Conservation (phyloP, 2,888 invertebrate species). For the Amphipoea oculea region DNA sequence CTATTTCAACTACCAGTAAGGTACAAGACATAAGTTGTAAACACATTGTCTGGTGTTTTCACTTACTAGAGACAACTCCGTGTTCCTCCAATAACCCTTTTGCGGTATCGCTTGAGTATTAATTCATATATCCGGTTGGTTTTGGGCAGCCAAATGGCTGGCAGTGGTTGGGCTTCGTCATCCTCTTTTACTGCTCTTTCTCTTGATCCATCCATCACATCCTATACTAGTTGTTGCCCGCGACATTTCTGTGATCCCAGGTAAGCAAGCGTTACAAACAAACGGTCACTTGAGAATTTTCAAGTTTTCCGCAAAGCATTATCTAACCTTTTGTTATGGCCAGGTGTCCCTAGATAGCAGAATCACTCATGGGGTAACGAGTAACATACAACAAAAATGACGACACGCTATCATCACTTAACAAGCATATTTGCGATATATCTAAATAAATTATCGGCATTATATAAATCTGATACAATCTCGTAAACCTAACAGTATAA, state of each 20-base stretch:
- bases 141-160: not conserved
- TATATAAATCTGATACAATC: constrained; percentile 39
- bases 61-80: not conserved
- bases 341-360: not conserved
- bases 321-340: not conserved
- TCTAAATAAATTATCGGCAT: constrained; percentile 23
- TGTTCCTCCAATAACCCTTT: not conserved
- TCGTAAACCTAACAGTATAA: constrained; percentile 2
- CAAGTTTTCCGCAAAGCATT: not conserved
- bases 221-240: no score
- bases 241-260: not conserved
- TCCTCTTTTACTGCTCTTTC: not conserved
- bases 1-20: not conserved
- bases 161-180: not conserved
- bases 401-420: constrained; percentile 16
- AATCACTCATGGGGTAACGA: not conserved
- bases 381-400: constrained; percentile 16
- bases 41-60: no score
- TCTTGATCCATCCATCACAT: not conserved
- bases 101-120: not conserved
- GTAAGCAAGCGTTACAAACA: not conserved
- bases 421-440: constrained; percentile 13
- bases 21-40: not conserved
- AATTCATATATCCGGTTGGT: not conserved
- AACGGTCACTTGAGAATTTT: not conserved